Evolutionary conservation across 2,888 invertebrate species (phyloP).

Genomic region (Capitulum mitella): DNA sequence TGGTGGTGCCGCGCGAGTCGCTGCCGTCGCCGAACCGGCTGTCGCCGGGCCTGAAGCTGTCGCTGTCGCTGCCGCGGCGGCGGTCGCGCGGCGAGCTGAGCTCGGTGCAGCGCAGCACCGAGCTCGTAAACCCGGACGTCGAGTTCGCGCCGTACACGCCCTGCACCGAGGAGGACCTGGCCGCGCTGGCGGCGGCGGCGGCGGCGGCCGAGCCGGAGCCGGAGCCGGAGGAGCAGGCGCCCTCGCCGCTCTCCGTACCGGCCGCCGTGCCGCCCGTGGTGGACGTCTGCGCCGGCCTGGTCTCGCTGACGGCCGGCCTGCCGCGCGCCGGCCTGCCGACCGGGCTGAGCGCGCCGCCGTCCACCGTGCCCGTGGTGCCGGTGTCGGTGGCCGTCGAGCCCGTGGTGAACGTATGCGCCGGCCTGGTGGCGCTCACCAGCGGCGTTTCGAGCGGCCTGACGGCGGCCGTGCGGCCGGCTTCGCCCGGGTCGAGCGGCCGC

Average conservation of each 20-base stretch:
- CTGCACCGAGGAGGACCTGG: background rate
- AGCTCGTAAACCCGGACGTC: background rate
- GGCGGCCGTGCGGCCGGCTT: too few relatives aligned
- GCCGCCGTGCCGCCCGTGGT: background rate
- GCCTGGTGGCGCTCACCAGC: background rate
- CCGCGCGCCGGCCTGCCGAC: background rate
- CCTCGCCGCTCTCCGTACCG: background rate
- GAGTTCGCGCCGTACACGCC: background rate
- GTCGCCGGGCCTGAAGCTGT: background rate
- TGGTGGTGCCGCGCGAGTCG: too few relatives aligned
- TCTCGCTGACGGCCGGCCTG: background rate
- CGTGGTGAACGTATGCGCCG: background rate
- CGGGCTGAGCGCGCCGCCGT: background rate
- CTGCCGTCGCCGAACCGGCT: too few relatives aligned
- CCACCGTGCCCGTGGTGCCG: background rate
- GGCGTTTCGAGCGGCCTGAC: too few relatives aligned
- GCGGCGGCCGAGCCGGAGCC: too few relatives aligned
- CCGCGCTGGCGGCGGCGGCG: background rate
- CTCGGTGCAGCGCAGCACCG: background rate
- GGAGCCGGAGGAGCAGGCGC: background rate
- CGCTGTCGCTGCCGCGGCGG: background rate
- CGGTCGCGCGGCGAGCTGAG: background rate
- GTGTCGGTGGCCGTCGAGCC: too few relatives aligned
- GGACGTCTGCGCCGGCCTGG: background rate
- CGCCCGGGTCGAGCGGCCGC: background rate